These are phyloP conservation scores for Odontomyia ornata DNA, from an alignment of 2,888 invertebrate species.

Conservation along the genomic window DNA sequence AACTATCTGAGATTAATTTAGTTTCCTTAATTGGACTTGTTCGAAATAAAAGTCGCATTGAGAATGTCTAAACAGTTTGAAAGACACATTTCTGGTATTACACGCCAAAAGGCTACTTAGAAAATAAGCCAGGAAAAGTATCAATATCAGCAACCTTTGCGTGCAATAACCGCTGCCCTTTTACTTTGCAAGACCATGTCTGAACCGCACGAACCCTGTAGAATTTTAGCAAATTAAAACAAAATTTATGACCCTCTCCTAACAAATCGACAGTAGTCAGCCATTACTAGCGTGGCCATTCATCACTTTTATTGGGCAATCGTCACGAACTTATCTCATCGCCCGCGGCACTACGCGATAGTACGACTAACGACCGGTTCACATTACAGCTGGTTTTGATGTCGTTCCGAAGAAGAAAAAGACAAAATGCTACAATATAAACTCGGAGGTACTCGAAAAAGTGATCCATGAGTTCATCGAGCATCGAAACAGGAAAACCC, in stretches of 20 bases:
- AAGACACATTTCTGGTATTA: too few relatives aligned
- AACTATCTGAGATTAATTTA: too few relatives aligned
- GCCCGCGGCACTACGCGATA: conserved; percentile 35
- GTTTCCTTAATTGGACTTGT: too few relatives aligned
- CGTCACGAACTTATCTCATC: conserved; percentile 46
- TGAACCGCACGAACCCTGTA: not conserved
- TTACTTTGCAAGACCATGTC: too few relatives aligned
- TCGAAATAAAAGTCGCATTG: too few relatives aligned
- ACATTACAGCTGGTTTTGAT: conserved; percentile 39
- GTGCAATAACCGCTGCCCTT: too few relatives aligned
- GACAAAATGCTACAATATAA: too few relatives aligned
- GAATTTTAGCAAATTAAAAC: conserved; percentile 9
- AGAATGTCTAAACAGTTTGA: too few relatives aligned
- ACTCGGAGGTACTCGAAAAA: not conserved
- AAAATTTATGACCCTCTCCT: not conserved
- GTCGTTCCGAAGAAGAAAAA: not conserved
- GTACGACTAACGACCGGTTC: conserved; percentile 43
- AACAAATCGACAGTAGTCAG: conserved; percentile 24
- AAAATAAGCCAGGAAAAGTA: too few relatives aligned
- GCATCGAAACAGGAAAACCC: conserved; percentile 5
- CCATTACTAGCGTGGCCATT: conserved; percentile 40
- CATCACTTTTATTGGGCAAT: conserved; percentile 49
- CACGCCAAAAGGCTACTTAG: too few relatives aligned
- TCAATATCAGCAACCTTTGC: too few relatives aligned
- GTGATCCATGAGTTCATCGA: conserved; percentile 23